phyloP scores from a whole-genome alignment of 2,113 vertebrate species.

The Choloepus hoffmanni region DNA sequence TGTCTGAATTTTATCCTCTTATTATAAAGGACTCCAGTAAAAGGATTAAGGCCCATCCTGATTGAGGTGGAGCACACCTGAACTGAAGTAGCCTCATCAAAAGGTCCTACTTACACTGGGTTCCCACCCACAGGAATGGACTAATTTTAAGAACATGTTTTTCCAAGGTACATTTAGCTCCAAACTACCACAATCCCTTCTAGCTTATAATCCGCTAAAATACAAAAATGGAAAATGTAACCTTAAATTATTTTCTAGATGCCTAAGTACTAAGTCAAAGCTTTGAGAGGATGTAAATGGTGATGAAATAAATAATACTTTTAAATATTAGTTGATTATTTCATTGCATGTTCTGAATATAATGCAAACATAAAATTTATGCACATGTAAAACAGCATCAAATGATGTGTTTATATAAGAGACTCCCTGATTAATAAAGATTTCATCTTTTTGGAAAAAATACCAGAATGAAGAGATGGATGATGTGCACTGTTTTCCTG shows the following conservation, averaged over 20 bases:
- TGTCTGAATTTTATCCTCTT: too few relatives aligned
- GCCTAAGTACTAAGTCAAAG: background rate
- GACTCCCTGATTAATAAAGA: too few relatives aligned
- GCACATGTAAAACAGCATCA: background rate
- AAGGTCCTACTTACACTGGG: too few relatives aligned
- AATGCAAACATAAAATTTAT: fast-evolving
- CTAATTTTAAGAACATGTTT: too few relatives aligned
- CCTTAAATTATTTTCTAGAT: background rate
- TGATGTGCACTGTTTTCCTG: fast-evolving
- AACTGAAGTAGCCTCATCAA: too few relatives aligned
- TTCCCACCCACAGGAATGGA: too few relatives aligned
- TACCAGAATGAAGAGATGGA: background rate
- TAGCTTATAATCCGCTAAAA: fast-evolving
- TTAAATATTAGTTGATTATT: background rate
- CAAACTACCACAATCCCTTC: too few relatives aligned
- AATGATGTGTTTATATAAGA: background rate
- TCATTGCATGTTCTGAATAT: fast-evolving
- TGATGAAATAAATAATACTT: background rate
- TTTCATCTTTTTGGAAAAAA: background rate
- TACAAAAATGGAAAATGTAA: fast-evolving
- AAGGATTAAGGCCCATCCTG: too few relatives aligned
- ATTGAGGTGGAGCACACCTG: too few relatives aligned
- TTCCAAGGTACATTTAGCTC: too few relatives aligned
- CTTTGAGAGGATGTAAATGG: background rate
- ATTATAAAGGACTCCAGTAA: too few relatives aligned